Percentiles rank a stretch among this genome's conserved stretches.
These are phyloP conservation scores for Pantelozetes paolii DNA, from an alignment of 2,888 invertebrate genomes.

Conservation along the genomic window DNA sequence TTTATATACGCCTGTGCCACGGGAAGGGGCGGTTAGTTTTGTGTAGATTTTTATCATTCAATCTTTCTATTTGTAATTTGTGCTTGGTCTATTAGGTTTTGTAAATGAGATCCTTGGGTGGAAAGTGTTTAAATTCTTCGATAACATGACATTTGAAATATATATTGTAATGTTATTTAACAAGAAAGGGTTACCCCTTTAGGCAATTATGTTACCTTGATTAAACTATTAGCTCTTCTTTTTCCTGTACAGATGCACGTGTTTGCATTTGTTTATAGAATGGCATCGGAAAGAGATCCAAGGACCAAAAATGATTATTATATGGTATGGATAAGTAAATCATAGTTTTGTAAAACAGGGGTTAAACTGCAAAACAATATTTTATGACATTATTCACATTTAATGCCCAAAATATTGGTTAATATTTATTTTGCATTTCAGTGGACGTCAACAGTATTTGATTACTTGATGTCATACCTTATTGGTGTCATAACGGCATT, in stretches of 20 bases:
- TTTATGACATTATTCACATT: no score
- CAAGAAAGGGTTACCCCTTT: no score
- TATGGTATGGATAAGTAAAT: not conserved
- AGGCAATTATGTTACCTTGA: not conserved
- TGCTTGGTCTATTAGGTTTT: not conserved
- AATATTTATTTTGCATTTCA: no score
- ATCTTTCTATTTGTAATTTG: not conserved
- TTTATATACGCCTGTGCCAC: slow-evolving; percentile 20
- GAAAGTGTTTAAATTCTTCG: not conserved
- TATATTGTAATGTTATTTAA: no score
- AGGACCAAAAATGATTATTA: not conserved
- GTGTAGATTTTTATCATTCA: not conserved
- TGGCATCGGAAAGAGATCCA: not conserved
- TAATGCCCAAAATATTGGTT: no score
- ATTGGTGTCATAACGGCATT: no score
- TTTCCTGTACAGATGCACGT: not conserved
- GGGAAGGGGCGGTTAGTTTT: not conserved
- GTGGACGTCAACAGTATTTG: no score
- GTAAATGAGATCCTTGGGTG: not conserved
- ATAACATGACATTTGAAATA: not conserved
- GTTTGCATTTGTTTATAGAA: not conserved
- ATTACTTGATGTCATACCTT: no score
- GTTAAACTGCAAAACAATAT: no score
- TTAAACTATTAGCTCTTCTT: not conserved
- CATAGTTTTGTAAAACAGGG: no score